These are phyloP conservation scores for Uloborus plumipes DNA, from an alignment of 2,888 invertebrate genomes.

Conservation along the genomic window DNA sequence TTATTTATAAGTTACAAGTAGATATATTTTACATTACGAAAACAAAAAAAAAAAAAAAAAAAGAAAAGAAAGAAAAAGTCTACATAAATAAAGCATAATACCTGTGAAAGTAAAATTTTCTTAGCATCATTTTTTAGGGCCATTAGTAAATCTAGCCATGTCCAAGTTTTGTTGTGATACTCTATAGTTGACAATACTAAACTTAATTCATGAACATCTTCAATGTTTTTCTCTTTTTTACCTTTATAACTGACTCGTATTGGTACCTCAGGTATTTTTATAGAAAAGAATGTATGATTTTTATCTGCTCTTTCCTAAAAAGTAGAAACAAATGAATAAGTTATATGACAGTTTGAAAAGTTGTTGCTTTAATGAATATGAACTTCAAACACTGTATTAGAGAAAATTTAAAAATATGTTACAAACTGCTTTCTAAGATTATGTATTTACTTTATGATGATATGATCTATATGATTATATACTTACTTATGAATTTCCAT, in stretches of 20 bases:
- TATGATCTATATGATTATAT: too few relatives aligned
- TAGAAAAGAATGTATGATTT: slow-evolving; percentile 98
- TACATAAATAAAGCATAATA: slow-evolving; percentile 67
- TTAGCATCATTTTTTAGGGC: slow-evolving; percentile 96
- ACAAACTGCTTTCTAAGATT: too few relatives aligned
- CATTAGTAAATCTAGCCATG: slow-evolving; percentile 96
- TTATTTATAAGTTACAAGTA: too few relatives aligned
- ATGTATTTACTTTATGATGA: too few relatives aligned
- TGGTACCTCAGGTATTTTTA: slow-evolving; percentile 96
- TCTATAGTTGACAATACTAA: slow-evolving; percentile 95
- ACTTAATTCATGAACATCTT: slow-evolving; percentile 94
- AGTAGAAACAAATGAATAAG: background rate
- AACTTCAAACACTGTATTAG: background rate
- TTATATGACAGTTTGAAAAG: background rate
- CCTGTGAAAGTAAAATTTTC: slow-evolving; percentile 85
- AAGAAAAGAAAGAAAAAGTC: background rate
- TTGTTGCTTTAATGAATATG: background rate
- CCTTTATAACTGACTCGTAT: slow-evolving; percentile 94
- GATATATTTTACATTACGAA: too few relatives aligned
- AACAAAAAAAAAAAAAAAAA: too few relatives aligned
- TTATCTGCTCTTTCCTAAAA: slow-evolving; percentile 92
- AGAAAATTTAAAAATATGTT: background rate
- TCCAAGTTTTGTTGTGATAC: slow-evolving; percentile 99
- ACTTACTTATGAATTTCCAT: too few relatives aligned
- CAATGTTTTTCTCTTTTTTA: slow-evolving; percentile 97